Evolutionary conservation across 1,140 invertebrate genomes (phyloP).

Genomic region (Dysdera silvatica): DNA sequence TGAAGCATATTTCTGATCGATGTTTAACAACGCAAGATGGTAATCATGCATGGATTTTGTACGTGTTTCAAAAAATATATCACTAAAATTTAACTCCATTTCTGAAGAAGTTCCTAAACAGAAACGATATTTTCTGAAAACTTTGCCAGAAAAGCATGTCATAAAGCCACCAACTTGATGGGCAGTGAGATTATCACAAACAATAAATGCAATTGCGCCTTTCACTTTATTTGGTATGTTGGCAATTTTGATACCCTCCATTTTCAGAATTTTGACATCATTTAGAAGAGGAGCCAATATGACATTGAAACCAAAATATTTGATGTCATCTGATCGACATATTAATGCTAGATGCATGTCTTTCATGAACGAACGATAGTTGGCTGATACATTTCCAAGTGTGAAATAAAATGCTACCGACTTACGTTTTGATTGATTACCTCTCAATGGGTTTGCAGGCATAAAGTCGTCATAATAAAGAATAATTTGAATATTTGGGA

Average conservation of each 20-base stretch:
- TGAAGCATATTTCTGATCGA: not conserved
- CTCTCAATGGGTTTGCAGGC: not conserved
- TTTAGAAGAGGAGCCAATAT: not conserved
- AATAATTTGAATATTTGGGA: slow-evolving; percentile 4
- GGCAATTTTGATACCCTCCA: not conserved
- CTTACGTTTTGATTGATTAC: slow-evolving; percentile 1
- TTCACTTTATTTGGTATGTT: not conserved
- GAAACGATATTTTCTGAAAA: not conserved
- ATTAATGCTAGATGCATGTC: not conserved
- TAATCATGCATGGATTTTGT: not conserved
- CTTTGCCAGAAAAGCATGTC: not conserved
- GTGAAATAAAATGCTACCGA: not conserved
- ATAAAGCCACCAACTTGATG: not conserved
- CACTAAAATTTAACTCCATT: not conserved
- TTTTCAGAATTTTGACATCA: not conserved
- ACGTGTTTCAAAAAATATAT: not conserved
- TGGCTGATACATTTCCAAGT: not conserved
- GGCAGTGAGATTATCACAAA: not conserved
- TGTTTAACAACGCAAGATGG: not conserved
- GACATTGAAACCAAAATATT: not conserved
- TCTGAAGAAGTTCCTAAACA: not conserved
- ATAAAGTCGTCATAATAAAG: slow-evolving; percentile 4
- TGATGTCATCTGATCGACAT: not conserved
- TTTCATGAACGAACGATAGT: not conserved
- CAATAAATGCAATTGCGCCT: not conserved